A percentile compares a stretch with the other conserved stretches of the same genome.
Evolutionary conservation across 1,140 invertebrate genomes (phyloP).

Genomic region (Drosophila quadrilineata): DNA sequence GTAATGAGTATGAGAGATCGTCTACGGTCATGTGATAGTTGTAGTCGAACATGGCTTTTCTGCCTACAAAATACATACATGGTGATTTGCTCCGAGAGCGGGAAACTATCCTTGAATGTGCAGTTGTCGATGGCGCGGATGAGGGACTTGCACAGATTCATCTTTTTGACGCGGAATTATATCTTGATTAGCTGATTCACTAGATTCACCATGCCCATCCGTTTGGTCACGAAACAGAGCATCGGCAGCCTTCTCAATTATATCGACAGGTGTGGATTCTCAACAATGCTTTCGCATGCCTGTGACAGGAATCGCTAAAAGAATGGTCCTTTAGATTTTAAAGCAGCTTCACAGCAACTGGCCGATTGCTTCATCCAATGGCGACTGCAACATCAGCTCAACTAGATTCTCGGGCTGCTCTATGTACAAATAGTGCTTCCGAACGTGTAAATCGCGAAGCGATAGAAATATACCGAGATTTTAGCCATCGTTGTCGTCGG

Average conservation of each 20-base stretch:
- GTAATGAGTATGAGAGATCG: slow-evolving; percentile 93
- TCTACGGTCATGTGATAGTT: slow-evolving; percentile 96
- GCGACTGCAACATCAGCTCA: slow-evolving; percentile 86
- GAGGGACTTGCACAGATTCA: slow-evolving; percentile 97
- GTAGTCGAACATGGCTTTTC: slow-evolving; percentile 99
- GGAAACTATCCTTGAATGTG: slow-evolving; percentile 93
- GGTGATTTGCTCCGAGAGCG: slow-evolving; percentile 93
- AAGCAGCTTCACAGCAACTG: slow-evolving; percentile 91
- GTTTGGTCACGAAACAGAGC: slow-evolving; percentile 96
- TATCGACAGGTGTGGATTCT: slow-evolving; percentile 86
- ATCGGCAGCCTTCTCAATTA: slow-evolving; percentile 96
- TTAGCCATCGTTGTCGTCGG: slow-evolving; percentile 67
- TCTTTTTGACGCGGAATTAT: slow-evolving; percentile 98
- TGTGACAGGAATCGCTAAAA: slow-evolving; percentile 93
- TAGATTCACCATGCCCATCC: slow-evolving; percentile 96
- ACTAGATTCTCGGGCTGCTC: slow-evolving; percentile 87
- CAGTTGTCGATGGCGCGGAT: slow-evolving; percentile 97
- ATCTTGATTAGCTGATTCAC: slow-evolving; percentile 99
- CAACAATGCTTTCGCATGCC: slow-evolving; percentile 86
- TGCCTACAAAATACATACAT: slow-evolving; percentile 99
- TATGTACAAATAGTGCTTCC: slow-evolving; percentile 86
- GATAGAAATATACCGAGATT: slow-evolving; percentile 86
- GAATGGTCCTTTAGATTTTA: slow-evolving; percentile 95
- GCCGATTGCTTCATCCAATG: slow-evolving; percentile 91
- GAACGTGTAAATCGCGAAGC: slow-evolving; percentile 88